Evolutionary conservation across 2,797 vertebrate genomes (phyloP).

Genomic region (Arrhamphus sclerolepis): DNA sequence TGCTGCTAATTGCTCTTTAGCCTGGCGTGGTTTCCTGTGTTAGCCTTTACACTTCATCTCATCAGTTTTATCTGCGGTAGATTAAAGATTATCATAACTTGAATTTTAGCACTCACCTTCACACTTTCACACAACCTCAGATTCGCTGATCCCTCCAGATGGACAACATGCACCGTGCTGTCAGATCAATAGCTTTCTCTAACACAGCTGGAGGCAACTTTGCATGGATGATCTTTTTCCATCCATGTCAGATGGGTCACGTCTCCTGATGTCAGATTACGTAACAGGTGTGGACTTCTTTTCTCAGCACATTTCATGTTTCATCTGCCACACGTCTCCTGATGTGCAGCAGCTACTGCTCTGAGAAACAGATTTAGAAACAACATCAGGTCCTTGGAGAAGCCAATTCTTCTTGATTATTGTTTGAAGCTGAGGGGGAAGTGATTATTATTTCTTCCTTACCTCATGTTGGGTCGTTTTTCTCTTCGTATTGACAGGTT

Average conservation of each 20-base stretch:
- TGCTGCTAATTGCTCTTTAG: too few species aligned
- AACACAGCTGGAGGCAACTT: background rate
- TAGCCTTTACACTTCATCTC: too few species aligned
- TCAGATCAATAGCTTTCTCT: constrained; percentile 4
- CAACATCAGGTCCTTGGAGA: constrained; percentile 1
- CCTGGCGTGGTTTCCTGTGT: too few species aligned
- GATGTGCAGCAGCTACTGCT: too few species aligned
- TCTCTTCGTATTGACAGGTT: too few species aligned
- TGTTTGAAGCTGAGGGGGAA: background rate
- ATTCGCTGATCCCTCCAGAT: too few species aligned
- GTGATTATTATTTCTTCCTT: background rate
- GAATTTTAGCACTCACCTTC: too few species aligned
- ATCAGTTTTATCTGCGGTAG: too few species aligned
- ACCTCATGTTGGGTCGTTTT: too few species aligned
- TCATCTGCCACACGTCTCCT: background rate
- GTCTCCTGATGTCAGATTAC: constrained; percentile 16
- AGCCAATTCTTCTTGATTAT: constrained; percentile 17
- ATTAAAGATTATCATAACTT: too few species aligned
- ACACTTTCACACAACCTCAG: too few species aligned
- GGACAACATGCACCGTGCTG: constrained; percentile 11
- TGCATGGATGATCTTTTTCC: constrained; percentile 1
- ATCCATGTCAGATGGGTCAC: constrained; percentile 20
- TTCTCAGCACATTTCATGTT: constrained; percentile 20
- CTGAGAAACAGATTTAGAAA: too few species aligned
- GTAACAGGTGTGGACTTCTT: constrained; percentile 23